Percentiles rank a stretch among this genome's conserved stretches.
Conservation (phyloP, 2,888 invertebrate genomes). For the Limnephilus auricula region DNA sequence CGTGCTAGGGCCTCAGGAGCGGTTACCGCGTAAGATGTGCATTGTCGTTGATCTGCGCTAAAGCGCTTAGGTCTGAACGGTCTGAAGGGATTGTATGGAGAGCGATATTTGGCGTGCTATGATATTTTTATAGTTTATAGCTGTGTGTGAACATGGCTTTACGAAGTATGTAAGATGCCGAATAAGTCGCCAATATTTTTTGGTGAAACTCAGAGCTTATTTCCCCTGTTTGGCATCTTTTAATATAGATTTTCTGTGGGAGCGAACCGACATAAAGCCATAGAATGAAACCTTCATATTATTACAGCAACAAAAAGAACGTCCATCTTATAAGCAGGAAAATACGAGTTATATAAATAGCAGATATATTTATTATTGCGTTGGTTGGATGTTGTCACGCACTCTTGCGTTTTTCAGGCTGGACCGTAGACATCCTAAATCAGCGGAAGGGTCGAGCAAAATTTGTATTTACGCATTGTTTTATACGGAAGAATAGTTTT, state of each 20-base stretch:
- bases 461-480: neutral
- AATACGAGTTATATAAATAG: neutral
- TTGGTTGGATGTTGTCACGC: constrained; percentile 11
- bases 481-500: neutral
- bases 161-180: neutral
- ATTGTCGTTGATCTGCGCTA: no score
- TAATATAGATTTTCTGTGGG: neutral
- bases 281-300: neutral
- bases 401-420: constrained; percentile 9
- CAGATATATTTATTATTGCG: neutral
- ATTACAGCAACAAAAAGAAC: neutral
- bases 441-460: neutral
- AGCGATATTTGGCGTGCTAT: no score
- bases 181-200: neutral
- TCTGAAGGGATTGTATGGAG: no score
- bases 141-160: no score
- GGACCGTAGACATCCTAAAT: neutral
- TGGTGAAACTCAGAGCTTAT: neutral
- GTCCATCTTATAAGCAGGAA: neutral
- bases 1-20: no score
- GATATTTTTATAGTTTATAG: no score
- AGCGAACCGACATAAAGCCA: neutral
- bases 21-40: no score
- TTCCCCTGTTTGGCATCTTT: neutral
- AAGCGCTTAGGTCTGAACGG: no score